Evolutionary conservation across 2,113 vertebrate species (phyloP).

Genomic region (Aramus guarauna): DNA sequence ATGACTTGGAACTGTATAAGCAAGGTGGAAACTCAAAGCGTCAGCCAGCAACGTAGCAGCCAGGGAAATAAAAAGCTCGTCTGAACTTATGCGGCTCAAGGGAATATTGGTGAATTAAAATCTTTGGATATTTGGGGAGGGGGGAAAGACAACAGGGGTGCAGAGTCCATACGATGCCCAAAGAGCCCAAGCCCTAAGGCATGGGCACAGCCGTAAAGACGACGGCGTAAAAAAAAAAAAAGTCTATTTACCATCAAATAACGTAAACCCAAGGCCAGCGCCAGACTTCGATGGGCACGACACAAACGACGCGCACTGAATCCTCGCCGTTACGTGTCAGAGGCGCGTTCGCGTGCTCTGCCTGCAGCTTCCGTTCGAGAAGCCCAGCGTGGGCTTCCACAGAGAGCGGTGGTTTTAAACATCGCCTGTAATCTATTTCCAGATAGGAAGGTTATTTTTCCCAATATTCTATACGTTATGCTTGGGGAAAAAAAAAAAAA

Average conservation of each 20-base stretch:
- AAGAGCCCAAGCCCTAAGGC: not conserved
- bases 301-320: not conserved
- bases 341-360: not conserved
- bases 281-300: not conserved
- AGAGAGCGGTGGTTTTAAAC: not conserved
- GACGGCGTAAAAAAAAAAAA: not conserved
- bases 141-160: not conserved
- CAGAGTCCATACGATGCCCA: no score
- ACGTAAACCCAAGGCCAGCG: not conserved
- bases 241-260: not conserved
- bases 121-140: no score
- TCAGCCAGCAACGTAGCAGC: not conserved
- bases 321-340: no score
- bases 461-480: not conserved
- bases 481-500: not conserved
- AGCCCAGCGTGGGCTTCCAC: not conserved
- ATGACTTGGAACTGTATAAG: not conserved
- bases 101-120: not conserved
- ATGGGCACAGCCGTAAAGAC: not conserved
- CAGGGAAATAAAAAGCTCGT: not conserved
- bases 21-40: not conserved
- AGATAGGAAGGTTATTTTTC: not conserved
- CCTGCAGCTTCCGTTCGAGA: not conserved
- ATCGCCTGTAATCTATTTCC: not conserved
- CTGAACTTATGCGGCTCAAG: not conserved